Percentiles rank a stretch among this genome's conserved stretches.
These are phyloP conservation scores for Fissipunctia ypsillon DNA, from an alignment of 2,888 invertebrate genomes.

Conservation along the genomic window DNA sequence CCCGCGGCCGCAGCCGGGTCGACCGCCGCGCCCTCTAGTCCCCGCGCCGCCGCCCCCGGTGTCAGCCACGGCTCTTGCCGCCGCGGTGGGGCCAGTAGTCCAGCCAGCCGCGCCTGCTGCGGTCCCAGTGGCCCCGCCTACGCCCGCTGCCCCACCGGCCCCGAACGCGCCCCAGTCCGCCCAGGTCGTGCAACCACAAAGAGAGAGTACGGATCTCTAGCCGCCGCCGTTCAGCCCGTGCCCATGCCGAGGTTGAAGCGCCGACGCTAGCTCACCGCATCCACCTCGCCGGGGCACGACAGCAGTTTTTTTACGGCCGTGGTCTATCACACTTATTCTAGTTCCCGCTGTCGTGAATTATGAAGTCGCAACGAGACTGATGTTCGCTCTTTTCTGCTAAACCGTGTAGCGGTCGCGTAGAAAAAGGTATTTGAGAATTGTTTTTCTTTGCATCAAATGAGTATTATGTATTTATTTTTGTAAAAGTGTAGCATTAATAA, in stretches of 20 bases:
- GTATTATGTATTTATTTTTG: constrained; percentile 85
- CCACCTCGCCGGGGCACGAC: constrained; percentile 5
- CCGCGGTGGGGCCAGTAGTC: constrained; percentile 25
- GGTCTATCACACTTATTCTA: constrained; percentile 38
- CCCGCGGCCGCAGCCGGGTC: constrained; percentile 78
- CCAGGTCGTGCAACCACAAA: constrained; percentile 55
- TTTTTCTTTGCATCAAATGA: constrained; percentile 79
- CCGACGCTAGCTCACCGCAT: constrained; percentile 41
- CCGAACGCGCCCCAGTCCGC: constrained; percentile 49
- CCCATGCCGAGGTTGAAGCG: constrained; percentile 66
- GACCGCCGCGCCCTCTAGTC: constrained; percentile 80
- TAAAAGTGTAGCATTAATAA: constrained; percentile 73
- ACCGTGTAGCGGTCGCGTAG: constrained; percentile 51
- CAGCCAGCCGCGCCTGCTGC: constrained; percentile 57
- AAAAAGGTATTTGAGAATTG: constrained; percentile 63
- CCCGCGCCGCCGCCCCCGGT: constrained; percentile 78
- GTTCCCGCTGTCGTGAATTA: constrained; percentile 52
- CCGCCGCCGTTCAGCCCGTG: constrained; percentile 64
- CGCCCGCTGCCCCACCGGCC: constrained; percentile 63
- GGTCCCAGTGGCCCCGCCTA: constrained; percentile 1
- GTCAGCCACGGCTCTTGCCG: constrained; percentile 66
- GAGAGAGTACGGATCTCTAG: constrained; percentile 83
- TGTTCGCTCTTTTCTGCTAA: constrained; percentile 66
- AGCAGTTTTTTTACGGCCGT: constrained; percentile 27
- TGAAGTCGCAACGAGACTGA: constrained; percentile 76